Evolutionary conservation across 2,888 invertebrate species (phyloP), one percentile per base, ranked within the genome.

Genomic region (Teleogryllus oceanicus): DNA sequence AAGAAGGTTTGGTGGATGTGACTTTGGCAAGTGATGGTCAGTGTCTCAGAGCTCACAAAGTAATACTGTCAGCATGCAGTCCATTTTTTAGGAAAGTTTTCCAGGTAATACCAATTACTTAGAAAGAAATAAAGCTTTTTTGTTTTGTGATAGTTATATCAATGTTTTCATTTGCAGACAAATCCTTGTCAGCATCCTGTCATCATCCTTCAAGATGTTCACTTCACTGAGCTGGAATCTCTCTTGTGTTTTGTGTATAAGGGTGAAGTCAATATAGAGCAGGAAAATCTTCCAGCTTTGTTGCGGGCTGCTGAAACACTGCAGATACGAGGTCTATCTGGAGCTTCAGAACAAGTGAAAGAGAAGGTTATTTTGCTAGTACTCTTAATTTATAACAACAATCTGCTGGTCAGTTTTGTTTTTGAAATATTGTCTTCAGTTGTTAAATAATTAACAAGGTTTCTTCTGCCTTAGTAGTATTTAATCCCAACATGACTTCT

Each of bases 11-110:
- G 84, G 91, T 92, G 50, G 92, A 92, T 85, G 92, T 92, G 81
- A 92, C 92, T 81, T 88, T 92, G 83, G 91, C 92, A 77, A 91
- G 91, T 81, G 92, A 92, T 85, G 92, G 92, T 80, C 89, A 90
- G 82, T 90, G 90, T 87, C 89, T 92, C 83, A 91, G 91, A 83
- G 92, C 92, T 80, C 92, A 92, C 84, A 92, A 92, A 88, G 90
- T 92, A 83, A 91, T 92, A 84, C 87, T 92, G 77, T 92, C 92
- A 4, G 92, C 92, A 1, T 92, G 92, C 84, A 92, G 92, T 85
- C 90, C 91, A 18, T 91, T 92, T 84, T 92, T 92, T 85, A 90
- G 89, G 84, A 90, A 89, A 83, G 90, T 92, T 84, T 91, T 92
- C 84, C 90, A 90, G 89, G 91, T 91, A 87, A 85, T 82, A 49